These are phyloP conservation scores for Hippasteria phrygiana DNA, from an alignment of 53 echinoderm and acorn worm species.

Conservation along the genomic window DNA sequence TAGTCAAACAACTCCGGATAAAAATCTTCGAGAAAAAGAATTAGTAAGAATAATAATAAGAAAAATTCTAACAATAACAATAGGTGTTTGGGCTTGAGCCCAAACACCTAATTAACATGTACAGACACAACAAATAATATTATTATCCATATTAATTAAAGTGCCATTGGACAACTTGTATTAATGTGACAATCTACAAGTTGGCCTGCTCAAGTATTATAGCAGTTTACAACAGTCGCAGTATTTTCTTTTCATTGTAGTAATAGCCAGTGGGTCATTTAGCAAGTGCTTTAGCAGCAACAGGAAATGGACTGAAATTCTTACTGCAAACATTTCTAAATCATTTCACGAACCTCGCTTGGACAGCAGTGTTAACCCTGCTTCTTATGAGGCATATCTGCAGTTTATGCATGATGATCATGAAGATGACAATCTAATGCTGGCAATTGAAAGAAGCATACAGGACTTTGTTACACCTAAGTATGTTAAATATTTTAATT, in stretches of 20 bases:
- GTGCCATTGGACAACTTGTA: too few relatives aligned
- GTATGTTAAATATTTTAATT: slow-evolving; percentile 16
- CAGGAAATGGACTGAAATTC: not conserved
- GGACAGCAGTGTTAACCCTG: not conserved
- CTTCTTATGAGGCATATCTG: slow-evolving; percentile 7
- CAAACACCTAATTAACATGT: too few relatives aligned
- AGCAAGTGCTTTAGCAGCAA: not conserved
- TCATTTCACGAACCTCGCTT: not conserved
- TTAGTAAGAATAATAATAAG: too few relatives aligned
- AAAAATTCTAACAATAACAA: too few relatives aligned
- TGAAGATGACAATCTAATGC: not conserved
- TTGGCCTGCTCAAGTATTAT: not conserved
- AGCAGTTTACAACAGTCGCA: not conserved
- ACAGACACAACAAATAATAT: too few relatives aligned
- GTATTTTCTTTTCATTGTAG: not conserved
- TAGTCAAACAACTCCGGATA: too few relatives aligned
- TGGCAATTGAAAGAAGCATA: slow-evolving; percentile 20
- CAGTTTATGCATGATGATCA: slow-evolving; percentile 12
- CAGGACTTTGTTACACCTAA: slow-evolving; percentile 21
- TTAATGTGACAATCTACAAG: too few relatives aligned
- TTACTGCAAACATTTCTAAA: not conserved
- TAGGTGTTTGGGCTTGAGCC: too few relatives aligned
- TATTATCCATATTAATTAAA: too few relatives aligned
- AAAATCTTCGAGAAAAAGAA: too few relatives aligned
- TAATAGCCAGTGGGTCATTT: not conserved